Evolutionary conservation across 1,140 invertebrate genomes (phyloP), one percentile per base, ranked within the genome.

Genomic region (Hycleus cichorii): DNA sequence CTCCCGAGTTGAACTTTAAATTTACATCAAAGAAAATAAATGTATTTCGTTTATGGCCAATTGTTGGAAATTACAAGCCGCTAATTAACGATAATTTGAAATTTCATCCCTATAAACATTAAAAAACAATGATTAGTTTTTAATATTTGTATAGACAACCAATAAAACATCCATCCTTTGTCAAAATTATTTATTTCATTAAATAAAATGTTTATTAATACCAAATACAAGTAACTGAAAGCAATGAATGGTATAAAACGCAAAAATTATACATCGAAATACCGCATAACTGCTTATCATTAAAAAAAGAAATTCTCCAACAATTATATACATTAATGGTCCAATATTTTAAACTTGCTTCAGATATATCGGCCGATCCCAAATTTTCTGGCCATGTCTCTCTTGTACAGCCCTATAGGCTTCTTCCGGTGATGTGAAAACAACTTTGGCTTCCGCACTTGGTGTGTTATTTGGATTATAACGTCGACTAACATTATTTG

Each of bases 401-500:
- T 80, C 76, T 7, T 84, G 79, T 2, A 90, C 75, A 0, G 90
- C 91, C 18, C 82, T 77, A 54, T 85, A 79, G 0, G 91, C 91
- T 52, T 94, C 89, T 11, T 81, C 78, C 0, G 87, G 84, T 1
- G 82, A 81, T 0, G 77, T 76, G 68, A 97, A 93, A 0, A 88
- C 84, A 0, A 96, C 87, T 6, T 91, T 81, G 1, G 91, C 91
- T 72, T 97, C 93, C 0, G 92, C 91, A 1, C 93, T 94, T 0
- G 91, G 86, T 72, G 87, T 84, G 0, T 90, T 88, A 46, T 85
- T 83, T 27, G 92, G 89, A 70, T 92, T 90, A 72, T 88, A 94
- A 1, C 90, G 77, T 27, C 91, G 70, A 54, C 93, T 89, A 3
- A 94, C 83, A 63, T 91, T 86, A 1, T 85, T 78, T 7, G 83